Evolutionary conservation across 2,888 invertebrate species (phyloP), one percentile per base, ranked within the genome.

Genomic region (Hemistola chrysoprasaria): DNA sequence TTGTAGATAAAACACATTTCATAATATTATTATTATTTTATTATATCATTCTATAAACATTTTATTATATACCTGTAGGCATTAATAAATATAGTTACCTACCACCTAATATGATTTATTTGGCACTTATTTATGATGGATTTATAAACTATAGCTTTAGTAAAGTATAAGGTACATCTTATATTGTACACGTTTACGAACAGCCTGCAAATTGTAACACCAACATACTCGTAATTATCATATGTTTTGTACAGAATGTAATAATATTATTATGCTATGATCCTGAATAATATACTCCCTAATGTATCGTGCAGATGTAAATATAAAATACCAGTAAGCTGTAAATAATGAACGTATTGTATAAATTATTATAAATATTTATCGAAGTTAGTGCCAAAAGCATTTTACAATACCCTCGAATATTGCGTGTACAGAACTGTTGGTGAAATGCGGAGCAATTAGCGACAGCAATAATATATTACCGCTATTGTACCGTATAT

Each of bases 361-460:
- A 65, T 72, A 70, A 38, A 38, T 33, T 6, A 43, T 63, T 71
- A 75, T 71, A 71, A 71, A 77, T 80, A 78, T 78, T 74, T 79
- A 82, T 83, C 70, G 68, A 84, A 80, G 78, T 83, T 88, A 86
- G 87, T 88, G 87, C 87, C 87, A 88, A 88, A 80, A 81, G 84
- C 81, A 79, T 80, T 75, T 71, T 73, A 77, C 76, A 73, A 66
- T 71, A 65, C 63, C 66, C 69, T 74, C 62, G 59, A 71, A 47
- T 69, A 65, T 59, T 64, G 8, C 8, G 59, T 74, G 67, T 74
- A 75, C 72, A 71, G 66, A 73, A 75, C 72, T 71, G 66, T 63
- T 66, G 51, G 54, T 57, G 49, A 60, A 55, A 47, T 35, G 47
- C 59, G 35, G 47, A 64, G 56, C 53, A 52, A 47, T 40, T 54